Evolutionary conservation across 2,888 invertebrate genomes (phyloP), one percentile per base, ranked within the genome.

Genomic region (Agrotis segetum): DNA sequence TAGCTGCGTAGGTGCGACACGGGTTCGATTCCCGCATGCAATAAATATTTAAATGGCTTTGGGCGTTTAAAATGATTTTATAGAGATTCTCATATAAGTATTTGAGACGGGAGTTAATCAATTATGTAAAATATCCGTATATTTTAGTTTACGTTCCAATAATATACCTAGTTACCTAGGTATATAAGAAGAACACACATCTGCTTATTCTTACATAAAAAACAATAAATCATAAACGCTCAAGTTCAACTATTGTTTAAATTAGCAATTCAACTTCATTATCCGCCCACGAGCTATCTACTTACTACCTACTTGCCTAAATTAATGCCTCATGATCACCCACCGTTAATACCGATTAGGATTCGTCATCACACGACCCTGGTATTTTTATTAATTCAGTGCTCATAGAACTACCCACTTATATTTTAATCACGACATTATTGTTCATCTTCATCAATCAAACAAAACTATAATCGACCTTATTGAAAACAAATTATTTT

Each of bases 171-270:
- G n/a, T n/a, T n/a, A 5, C 29, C 29, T 29, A 29, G 5, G 3
- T 29, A 29, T 29, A 34, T 2, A 61, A 2, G 16, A 70, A 24
- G 34, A 34, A 24, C 40, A 19, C n/a, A 61, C 21, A n/a, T 44
- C 2, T 40, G 9, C 9, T 9, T 9, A 40, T 1, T 40, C 40
- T 40, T 40, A 11, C 9, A 40, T 7, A 34, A 34, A 34, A 61
- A 40, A 47, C 16, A 64, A 71, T 56, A 50, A 58, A 44, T 62
- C 29, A 72, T 61, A 50, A 74, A 55, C 19, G 44, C 62, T 67
- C 66, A 78, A 70, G 78, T 81, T 76, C 71, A 78, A 64, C 66
- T 63, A 77, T 78, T 81, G 81, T 81, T 56, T 70, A 65, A 50
- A 75, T 68, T 49, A 55, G 44, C 46, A 56, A 53, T 62, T 50